These are phyloP conservation scores for Neuroterus valhalla DNA, from an alignment of 1,140 invertebrate genomes.

Conservation along the genomic window DNA sequence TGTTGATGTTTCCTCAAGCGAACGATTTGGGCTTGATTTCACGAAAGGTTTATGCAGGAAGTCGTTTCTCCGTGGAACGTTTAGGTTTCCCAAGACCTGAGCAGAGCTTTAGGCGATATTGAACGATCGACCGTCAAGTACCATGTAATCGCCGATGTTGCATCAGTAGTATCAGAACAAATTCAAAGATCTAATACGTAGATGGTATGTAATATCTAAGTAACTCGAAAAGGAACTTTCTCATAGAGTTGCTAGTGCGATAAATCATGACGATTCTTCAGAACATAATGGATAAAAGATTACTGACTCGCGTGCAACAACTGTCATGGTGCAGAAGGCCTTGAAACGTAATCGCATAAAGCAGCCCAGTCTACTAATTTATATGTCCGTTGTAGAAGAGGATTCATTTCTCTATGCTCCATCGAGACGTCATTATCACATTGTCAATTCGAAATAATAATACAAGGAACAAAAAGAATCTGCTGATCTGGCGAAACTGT, in stretches of 20 bases:
- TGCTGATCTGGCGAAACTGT: no score
- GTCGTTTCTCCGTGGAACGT: constrained; percentile 12
- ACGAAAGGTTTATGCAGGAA: constrained; percentile 14
- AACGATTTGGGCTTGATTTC: background rate
- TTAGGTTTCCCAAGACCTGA: background rate
- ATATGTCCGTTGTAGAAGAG: background rate
- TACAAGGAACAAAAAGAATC: no score
- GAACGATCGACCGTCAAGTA: constrained; percentile 37
- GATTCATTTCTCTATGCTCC: background rate
- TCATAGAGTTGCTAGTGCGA: constrained; percentile 29
- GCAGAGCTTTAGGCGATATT: constrained; percentile 33
- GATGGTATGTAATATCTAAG: no score
- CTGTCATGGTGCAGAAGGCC: constrained; percentile 36
- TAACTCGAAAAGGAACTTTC: constrained; percentile 19
- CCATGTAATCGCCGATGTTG: constrained; percentile 43
- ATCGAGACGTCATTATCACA: constrained; percentile 16
- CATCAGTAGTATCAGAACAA: constrained; percentile 33
- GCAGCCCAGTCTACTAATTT: constrained; percentile 11
- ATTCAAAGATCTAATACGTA: constrained; percentile 20
- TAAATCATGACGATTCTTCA: constrained; percentile 45
- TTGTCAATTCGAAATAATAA: background rate
- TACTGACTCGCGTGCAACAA: constrained; percentile 37
- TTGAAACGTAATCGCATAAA: constrained; percentile 29
- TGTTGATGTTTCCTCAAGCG: constrained; percentile 5
- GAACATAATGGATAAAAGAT: constrained; percentile 36